A percentile compares a stretch with the other conserved stretches of the same genome.
Evolutionary conservation across 2,113 vertebrate species (phyloP).

Genomic region (Spizaetus ornatus): DNA sequence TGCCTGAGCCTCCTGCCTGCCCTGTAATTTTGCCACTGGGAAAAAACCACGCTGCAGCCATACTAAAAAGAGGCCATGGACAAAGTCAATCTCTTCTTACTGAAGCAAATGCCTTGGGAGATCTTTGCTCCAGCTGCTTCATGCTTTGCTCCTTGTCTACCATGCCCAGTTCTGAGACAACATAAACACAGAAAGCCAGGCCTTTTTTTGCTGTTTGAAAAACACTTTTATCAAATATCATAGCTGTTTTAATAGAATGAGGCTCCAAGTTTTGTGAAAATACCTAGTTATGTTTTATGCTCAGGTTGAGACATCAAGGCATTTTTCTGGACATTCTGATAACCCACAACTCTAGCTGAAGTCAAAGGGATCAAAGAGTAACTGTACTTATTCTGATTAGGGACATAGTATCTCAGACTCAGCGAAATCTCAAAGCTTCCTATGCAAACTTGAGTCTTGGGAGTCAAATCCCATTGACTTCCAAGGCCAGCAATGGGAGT

Average conservation of each 20-base stretch:
- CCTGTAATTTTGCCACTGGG: background rate
- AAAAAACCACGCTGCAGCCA: background rate
- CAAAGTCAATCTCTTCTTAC: background rate
- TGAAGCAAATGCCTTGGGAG: background rate
- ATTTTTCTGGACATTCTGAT: background rate
- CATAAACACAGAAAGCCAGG: background rate
- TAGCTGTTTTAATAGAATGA: background rate
- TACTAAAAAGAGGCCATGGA: background rate
- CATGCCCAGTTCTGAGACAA: background rate
- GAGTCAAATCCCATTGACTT: background rate
- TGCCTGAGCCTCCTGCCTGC: background rate
- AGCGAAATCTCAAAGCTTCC: background rate
- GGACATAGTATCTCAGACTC: background rate
- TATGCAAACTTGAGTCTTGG: background rate
- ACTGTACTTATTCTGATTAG: background rate
- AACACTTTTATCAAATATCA: background rate
- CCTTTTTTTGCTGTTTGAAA: background rate
- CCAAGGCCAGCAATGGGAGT: background rate
- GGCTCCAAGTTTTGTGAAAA: background rate
- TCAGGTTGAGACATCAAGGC: background rate
- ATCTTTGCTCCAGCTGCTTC: background rate
- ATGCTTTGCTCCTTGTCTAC: background rate
- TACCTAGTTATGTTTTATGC: background rate
- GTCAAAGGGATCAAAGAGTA: background rate
- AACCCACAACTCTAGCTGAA: background rate